phyloP scores from a whole-genome alignment of 2,797 vertebrate species.

The Pyrocephalus nanus region DNA sequence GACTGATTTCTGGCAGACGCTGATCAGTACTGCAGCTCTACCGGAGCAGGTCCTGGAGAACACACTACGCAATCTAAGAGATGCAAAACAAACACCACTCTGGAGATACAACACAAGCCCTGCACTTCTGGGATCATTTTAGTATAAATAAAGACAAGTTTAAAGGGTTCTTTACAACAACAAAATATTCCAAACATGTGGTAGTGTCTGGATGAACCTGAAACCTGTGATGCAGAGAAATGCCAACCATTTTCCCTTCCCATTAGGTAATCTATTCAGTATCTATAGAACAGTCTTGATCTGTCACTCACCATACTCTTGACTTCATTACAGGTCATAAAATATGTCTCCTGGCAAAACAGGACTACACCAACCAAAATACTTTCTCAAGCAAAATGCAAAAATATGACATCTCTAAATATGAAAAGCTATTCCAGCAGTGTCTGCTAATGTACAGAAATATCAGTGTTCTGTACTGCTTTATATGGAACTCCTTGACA shows the following conservation, averaged over 20 bases:
- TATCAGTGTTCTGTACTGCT: not conserved
- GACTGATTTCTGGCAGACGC: not conserved
- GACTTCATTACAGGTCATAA: constrained; percentile 8
- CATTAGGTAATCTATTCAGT: not conserved
- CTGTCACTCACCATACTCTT: not conserved
- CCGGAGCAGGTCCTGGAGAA: not conserved
- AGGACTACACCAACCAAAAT: not conserved
- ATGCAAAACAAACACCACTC: not conserved
- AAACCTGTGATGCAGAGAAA: not conserved
- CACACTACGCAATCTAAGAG: not conserved
- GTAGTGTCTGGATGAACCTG: not conserved
- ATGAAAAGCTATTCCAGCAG: not conserved
- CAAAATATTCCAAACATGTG: not conserved
- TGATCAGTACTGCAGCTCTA: not conserved
- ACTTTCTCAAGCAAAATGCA: not conserved
- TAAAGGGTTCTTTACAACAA: not conserved
- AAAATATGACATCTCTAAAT: not conserved
- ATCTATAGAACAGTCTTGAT: not conserved
- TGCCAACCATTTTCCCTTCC: not conserved
- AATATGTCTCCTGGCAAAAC: not conserved
- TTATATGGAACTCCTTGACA: constrained; percentile 40
- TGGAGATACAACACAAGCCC: not conserved
- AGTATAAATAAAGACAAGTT: not conserved
- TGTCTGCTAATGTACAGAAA: constrained; percentile 9
- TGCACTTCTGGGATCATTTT: not conserved